These are phyloP conservation scores for Drosophila rufa DNA, from an alignment of 1,140 invertebrate genomes.

Conservation along the genomic window DNA sequence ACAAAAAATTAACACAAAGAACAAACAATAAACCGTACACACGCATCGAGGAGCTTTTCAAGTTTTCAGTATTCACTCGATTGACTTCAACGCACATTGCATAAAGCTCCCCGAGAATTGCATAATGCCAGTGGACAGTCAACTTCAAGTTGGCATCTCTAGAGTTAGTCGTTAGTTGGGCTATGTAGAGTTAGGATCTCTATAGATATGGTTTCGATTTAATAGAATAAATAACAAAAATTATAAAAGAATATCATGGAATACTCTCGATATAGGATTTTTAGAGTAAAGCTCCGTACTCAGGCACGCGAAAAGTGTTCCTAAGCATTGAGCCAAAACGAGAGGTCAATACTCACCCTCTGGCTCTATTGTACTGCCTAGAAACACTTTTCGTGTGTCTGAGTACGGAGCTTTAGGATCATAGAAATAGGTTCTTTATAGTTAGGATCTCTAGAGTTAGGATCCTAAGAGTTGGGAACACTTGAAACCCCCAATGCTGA, in stretches of 20 bases:
- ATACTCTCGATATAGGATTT: no score
- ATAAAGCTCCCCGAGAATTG: constrained; percentile 35
- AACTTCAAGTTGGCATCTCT: background rate
- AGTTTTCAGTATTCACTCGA: constrained; percentile 30
- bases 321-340: no score
- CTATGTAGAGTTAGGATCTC: background rate
- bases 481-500: no score
- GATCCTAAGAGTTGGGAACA: background rate
- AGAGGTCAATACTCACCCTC: no score
- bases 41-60: constrained; percentile 30
- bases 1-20: constrained; percentile 9
- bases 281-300: no score
- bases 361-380: no score
- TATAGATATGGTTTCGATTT: background rate
- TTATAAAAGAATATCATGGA: no score
- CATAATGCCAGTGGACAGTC: constrained; percentile 22
- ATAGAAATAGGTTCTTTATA: background rate
- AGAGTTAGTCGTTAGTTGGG: background rate
- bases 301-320: no score
- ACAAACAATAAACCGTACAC: constrained; percentile 28
- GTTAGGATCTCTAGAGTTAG: background rate
- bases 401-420: no score
- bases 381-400: no score
- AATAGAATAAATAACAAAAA: no score
- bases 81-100: constrained; percentile 35